Evolutionary conservation across 2,113 vertebrate genomes (phyloP).

Genomic region (Larimichthys crocea): DNA sequence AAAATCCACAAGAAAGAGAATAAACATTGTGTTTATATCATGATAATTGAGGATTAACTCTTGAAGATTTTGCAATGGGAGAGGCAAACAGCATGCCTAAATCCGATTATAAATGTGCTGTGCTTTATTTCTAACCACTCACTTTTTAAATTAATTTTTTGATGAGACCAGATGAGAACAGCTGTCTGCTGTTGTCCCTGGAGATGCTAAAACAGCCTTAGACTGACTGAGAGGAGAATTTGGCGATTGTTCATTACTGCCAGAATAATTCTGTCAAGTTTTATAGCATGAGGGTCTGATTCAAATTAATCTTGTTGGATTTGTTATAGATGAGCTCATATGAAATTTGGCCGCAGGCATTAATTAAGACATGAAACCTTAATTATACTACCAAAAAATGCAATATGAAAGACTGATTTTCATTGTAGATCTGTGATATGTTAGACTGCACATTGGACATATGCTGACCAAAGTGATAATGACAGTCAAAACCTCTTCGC

Average conservation of each 20-base stretch:
- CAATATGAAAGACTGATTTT: constrained; percentile 21
- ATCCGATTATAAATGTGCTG: constrained; percentile 1
- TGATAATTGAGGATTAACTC: not conserved
- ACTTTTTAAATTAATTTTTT: not conserved
- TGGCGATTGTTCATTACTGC: constrained; percentile 39
- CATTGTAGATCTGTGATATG: constrained; percentile 17
- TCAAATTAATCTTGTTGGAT: constrained; percentile 37
- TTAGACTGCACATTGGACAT: not conserved
- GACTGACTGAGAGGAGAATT: constrained; percentile 22
- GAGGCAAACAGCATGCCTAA: not conserved
- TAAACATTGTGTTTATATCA: not conserved
- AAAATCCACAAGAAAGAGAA: not conserved
- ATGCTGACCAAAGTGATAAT: not conserved
- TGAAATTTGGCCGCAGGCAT: constrained; percentile 38
- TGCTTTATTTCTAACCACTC: not conserved
- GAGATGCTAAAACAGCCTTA: constrained; percentile 17
- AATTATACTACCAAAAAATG: not conserved
- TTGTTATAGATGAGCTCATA: constrained; percentile 38
- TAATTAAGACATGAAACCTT: constrained; percentile 35
- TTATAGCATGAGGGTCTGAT: constrained; percentile 23
- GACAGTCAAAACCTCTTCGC: not conserved
- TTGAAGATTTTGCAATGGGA: no score
- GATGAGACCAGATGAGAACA: constrained; percentile 46
- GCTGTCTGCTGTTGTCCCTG: constrained; percentile 41
- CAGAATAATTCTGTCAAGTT: constrained; percentile 41